A percentile compares a stretch with the other conserved stretches of the same genome.
These are phyloP conservation scores for Drosophila kikkawai DNA, from an alignment of 1,140 invertebrate species.

Conservation along the genomic window DNA sequence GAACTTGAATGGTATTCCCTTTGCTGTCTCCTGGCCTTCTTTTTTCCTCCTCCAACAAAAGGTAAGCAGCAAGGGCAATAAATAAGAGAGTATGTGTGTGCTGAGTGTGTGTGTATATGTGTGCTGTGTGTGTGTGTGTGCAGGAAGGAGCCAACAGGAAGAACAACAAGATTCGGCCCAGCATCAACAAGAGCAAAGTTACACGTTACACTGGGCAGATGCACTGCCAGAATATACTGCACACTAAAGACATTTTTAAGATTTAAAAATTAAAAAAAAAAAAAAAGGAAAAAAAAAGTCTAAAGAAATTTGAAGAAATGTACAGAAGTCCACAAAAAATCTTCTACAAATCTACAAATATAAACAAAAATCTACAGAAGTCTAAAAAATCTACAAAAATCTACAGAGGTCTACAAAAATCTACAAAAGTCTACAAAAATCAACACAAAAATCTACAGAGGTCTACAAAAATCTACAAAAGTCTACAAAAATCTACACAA, in stretches of 20 bases:
- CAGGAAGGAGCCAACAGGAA: conserved; percentile 28
- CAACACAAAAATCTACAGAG: neutral
- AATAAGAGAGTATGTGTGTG: conserved; percentile 27
- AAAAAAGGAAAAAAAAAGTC: no score
- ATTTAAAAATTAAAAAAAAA: neutral
- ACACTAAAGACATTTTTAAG: neutral
- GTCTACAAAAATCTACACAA: fast-evolving
- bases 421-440: no score
- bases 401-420: no score
- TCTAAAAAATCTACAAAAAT: no score
- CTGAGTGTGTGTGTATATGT: neutral
- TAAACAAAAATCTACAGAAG: neutral
- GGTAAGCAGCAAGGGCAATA: conserved; percentile 40
- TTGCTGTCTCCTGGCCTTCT: conserved; percentile 12
- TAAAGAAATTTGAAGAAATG: no score
- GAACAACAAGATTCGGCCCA: conserved; percentile 38
- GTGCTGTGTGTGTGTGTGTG: conserved; percentile 14
- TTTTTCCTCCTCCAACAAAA: conserved; percentile 15
- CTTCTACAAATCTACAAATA: no score
- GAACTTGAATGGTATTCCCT: conserved; percentile 33
- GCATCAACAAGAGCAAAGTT: conserved; percentile 38
- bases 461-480: neutral
- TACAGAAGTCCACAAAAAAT: neutral
- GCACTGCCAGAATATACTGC: neutral
- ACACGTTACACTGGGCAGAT: neutral